Conservation (phyloP, 2,113 vertebrate species). For the Prionailurus bengalensis region DNA sequence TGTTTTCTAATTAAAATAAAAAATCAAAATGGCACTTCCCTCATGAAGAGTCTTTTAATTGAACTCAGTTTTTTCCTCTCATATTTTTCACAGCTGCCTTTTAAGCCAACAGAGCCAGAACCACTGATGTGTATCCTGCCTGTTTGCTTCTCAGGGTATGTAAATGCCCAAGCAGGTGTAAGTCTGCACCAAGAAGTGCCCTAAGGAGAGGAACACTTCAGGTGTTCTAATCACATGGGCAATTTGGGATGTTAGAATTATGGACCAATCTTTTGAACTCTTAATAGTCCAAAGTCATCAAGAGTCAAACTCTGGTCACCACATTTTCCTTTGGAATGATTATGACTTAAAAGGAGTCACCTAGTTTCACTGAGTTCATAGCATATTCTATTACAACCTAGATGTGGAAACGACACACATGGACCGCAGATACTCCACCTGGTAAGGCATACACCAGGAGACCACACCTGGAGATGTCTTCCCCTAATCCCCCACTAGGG, state of each 20-base stretch:
- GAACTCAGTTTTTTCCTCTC: conserved; percentile 11
- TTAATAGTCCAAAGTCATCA: neutral
- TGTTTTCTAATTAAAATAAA: neutral
- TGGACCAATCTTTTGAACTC: neutral
- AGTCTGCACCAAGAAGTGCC: rapidly evolving
- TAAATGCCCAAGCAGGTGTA: neutral
- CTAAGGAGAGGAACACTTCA: neutral
- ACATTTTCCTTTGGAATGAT: neutral
- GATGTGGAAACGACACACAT: neutral
- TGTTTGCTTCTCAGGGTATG: neutral
- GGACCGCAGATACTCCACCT: neutral
- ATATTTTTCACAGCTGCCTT: neutral
- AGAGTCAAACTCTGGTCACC: neutral
- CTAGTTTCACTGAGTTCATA: neutral
- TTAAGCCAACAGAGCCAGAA: neutral
- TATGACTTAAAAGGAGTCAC: neutral
- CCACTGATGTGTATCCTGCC: neutral
- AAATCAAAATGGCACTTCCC: neutral
- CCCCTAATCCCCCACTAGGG: neutral
- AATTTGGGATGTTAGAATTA: neutral
- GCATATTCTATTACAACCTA: neutral
- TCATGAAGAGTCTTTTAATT: neutral
- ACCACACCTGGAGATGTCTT: neutral
- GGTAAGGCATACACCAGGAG: neutral
- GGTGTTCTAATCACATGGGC: neutral